Conservation (phyloP, 64 coral and sea anemone genomes). For the Stylophora pistillata region DNA sequence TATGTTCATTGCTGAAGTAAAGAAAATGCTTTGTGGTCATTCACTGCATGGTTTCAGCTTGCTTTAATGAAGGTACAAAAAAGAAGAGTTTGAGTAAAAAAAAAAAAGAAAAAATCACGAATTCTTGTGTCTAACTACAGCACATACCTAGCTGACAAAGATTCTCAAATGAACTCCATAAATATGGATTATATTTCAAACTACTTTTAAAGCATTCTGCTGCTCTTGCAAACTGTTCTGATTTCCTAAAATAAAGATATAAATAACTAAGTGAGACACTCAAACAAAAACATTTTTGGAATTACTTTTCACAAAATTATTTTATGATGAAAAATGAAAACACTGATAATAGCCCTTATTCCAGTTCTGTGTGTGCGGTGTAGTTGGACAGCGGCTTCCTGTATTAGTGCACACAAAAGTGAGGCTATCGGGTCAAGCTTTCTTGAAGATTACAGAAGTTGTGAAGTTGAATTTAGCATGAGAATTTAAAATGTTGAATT, state of each 20-base stretch:
- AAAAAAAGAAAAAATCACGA: background rate
- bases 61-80: background rate
- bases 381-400: too few species aligned
- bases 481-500: too few species aligned
- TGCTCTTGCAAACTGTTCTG: conserved; percentile 81
- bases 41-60: too few species aligned
- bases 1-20: too few species aligned
- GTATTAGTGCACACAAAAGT: too few species aligned
- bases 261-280: too few species aligned
- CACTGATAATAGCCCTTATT: too few species aligned
- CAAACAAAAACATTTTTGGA: background rate
- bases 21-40: too few species aligned
- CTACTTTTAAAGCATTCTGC: conserved; percentile 98
- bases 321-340: background rate
- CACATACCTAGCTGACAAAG: conserved; percentile 85
- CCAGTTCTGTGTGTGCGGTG: too few species aligned
- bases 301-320: background rate
- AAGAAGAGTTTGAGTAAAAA: background rate
- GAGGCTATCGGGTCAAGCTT: too few species aligned
- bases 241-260: conserved; percentile 65
- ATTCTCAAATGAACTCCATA: conserved; percentile 97
- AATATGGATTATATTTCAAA: conserved; percentile 91
- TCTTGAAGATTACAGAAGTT: too few species aligned
- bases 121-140: background rate
- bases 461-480: too few species aligned